phyloP scores from a whole-genome alignment of 2,113 vertebrate genomes.

The Perca fluviatilis region DNA sequence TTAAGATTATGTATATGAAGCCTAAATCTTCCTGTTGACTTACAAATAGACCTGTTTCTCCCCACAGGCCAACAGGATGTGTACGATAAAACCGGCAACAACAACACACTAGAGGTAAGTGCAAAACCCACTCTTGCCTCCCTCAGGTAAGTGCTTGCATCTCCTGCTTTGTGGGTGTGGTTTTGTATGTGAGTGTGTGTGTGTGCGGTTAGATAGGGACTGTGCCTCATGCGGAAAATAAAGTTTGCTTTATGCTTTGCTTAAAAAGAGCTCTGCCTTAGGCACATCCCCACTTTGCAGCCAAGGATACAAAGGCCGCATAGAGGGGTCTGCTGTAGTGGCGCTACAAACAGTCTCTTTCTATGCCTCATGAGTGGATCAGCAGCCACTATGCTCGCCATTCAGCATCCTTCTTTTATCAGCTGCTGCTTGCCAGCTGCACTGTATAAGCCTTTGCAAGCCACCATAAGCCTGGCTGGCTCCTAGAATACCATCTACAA shows the following conservation, averaged over 20 bases:
- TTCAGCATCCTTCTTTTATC: constrained; percentile 65
- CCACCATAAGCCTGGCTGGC: constrained; percentile 60
- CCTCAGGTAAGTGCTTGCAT: constrained; percentile 74
- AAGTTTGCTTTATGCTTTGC: constrained; percentile 70
- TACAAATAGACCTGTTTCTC: constrained; percentile 37
- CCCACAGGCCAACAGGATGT: constrained; percentile 92
- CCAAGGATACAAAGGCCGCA: constrained; percentile 57
- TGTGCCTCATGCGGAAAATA: constrained; percentile 50
- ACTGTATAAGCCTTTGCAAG: constrained; percentile 62
- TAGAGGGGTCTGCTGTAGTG: constrained; percentile 55
- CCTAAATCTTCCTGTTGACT: constrained; percentile 32
- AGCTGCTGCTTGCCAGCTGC: constrained; percentile 62
- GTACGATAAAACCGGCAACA: constrained; percentile 91
- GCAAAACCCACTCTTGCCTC: constrained; percentile 54
- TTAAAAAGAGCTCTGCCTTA: constrained; percentile 64
- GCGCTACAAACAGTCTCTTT: constrained; percentile 33
- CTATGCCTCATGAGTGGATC: constrained; percentile 55
- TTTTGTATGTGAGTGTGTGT: constrained; percentile 21
- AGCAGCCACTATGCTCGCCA: constrained; percentile 52
- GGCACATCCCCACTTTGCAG: constrained; percentile 59
- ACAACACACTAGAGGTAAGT: constrained; percentile 98
- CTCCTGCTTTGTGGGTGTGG: constrained; percentile 38
- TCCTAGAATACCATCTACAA: constrained; percentile 66
- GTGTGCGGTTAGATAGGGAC: constrained; percentile 39
- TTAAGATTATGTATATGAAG: constrained; percentile 2